Conservation (phyloP, 2,797 vertebrate genomes). For the Mus minutoides region DNA sequence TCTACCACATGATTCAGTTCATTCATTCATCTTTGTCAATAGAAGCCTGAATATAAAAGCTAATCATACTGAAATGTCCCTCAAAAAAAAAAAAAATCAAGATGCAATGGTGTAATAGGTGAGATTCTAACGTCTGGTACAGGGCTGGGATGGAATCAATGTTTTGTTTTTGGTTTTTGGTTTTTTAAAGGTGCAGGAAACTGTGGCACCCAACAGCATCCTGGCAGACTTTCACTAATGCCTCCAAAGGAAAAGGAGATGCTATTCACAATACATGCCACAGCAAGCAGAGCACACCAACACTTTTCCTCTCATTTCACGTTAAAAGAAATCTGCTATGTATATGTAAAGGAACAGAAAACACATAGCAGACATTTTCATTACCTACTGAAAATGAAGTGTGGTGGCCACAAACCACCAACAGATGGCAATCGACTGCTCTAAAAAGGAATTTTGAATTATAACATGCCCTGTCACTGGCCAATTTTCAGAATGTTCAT, state of each 20-base stretch:
- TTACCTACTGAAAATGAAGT: not conserved
- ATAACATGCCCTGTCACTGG: not conserved
- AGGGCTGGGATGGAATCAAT: not conserved
- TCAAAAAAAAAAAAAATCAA: not conserved
- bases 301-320: not conserved
- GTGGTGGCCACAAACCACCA: not conserved
- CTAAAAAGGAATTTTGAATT: not conserved
- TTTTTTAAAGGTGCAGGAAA: not conserved
- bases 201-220: not conserved
- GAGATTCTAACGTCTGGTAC: not conserved
- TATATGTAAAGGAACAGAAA: not conserved
- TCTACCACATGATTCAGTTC: not conserved
- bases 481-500: not conserved
- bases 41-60: not conserved
- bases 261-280: not conserved
- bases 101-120: fast-evolving
- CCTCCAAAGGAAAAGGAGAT: not conserved
- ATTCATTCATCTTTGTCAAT: not conserved
- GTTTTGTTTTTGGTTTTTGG: too few relatives aligned
- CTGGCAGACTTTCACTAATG: not conserved
- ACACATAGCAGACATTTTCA: not conserved
- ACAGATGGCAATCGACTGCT: slow-evolving; percentile 82
- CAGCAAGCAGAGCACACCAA: not conserved
- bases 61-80: not conserved
- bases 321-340: not conserved